These are phyloP conservation scores for Syngnathus scovelli DNA, from an alignment of 2,113 vertebrate species.

Conservation along the genomic window DNA sequence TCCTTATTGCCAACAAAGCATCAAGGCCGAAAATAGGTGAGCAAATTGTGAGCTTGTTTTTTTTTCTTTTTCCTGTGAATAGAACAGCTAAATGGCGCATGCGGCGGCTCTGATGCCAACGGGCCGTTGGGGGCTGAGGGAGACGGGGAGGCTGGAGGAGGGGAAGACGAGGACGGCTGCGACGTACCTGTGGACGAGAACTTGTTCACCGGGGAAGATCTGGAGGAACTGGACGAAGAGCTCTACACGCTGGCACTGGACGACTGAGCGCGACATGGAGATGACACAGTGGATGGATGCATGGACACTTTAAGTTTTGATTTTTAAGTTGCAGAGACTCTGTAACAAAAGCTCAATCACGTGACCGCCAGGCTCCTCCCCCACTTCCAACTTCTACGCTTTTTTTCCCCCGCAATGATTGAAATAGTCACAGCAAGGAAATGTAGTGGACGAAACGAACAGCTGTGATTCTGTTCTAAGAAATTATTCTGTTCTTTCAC, in stretches of 20 bases:
- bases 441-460: slow-evolving; percentile 9
- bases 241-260: slow-evolving; percentile 90
- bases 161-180: slow-evolving; percentile 73
- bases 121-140: slow-evolving; percentile 59
- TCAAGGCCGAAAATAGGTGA: no score
- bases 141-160: slow-evolving; percentile 65
- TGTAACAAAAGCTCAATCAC: slow-evolving; percentile 57
- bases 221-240: slow-evolving; percentile 96
- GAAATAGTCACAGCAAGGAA: neutral
- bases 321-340: slow-evolving; percentile 59
- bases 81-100: slow-evolving; percentile 87
- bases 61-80: neutral
- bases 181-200: slow-evolving; percentile 96
- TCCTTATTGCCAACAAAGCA: no score
- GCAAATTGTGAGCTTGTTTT: no score
- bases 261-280: slow-evolving; percentile 68
- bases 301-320: slow-evolving; percentile 49
- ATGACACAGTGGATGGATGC: slow-evolving; percentile 24
- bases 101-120: slow-evolving; percentile 81
- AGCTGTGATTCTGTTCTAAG: slow-evolving; percentile 30
- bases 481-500: slow-evolving; percentile 32
- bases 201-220: slow-evolving; percentile 95
- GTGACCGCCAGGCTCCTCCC: slow-evolving; percentile 42
- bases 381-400: neutral
- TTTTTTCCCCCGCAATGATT: neutral